Evolutionary conservation across 2,113 vertebrate species (phyloP), one percentile per base, ranked within the genome.

Genomic region (Lota lota): DNA sequence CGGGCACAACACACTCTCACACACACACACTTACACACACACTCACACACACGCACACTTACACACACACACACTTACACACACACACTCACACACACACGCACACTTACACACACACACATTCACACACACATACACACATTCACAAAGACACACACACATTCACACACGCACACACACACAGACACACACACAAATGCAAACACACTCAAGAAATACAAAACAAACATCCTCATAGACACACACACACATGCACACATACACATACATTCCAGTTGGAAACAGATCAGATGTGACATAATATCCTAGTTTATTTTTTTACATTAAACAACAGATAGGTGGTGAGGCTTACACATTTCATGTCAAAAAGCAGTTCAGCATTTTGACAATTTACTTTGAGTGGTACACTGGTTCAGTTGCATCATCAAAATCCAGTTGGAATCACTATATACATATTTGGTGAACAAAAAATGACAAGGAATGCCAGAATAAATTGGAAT

Each of bases 1-100:
- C 70, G 78, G 59, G 69, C 79, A 74, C 69, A 60, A 67, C 63
- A 61, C 69, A 67, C 69, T 28, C 50, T 54, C 71, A 71, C 63
- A 65, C 74, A 71, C 74, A 78, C 63, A 40, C 67, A 74, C 77
- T 63, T 47, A 24, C 61, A 61, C 12, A 59, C 20, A 50, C 58
- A 56, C n/a, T 40, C 16, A 69, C 53, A 67, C 20, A 69, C 66
- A 51, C 20, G 22, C 58, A 56, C n/a, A 53, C 16, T 69, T 47
- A 67, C 20, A 69, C 66, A 51, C 57, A 65, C 63, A 65, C n/a
- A 47, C 28, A 67, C n/a, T 21, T 22, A 60, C 56, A 60, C 57
- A 56, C 10, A 56, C 53, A 56, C 54, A 10, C 16, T 1, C n/a
- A 58, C 19, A 21, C 5, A 58, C 10, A 2, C 10, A 58, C 0